Percentiles rank a stretch among this genome's conserved stretches.
These are phyloP conservation scores for Eulemur coronatus DNA, from an alignment of 2,797 vertebrate species.

Conservation along the genomic window DNA sequence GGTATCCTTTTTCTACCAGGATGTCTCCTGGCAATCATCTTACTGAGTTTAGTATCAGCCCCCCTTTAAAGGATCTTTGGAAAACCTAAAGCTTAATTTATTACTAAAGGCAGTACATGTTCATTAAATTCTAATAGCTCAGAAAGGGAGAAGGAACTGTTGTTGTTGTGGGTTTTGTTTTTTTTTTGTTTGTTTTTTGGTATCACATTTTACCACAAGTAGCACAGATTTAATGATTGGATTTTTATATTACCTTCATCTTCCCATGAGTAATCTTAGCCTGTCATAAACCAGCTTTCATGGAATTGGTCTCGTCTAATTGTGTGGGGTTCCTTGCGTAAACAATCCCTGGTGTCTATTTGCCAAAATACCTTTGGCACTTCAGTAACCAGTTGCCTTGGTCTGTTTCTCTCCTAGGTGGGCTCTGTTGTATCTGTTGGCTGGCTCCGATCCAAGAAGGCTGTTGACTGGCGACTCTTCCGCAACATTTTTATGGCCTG, in stretches of 20 bases:
- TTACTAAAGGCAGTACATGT: neutral
- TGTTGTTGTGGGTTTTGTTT: neutral
- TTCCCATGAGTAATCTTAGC: neutral
- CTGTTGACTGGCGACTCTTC: conserved; percentile 96
- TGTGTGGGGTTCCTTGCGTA: neutral
- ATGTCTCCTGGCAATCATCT: neutral
- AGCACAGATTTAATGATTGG: neutral
- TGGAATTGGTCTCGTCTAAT: neutral
- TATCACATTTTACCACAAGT: neutral
- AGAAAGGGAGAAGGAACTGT: neutral
- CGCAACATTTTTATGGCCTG: conserved; percentile 98
- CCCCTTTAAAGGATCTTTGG: neutral
- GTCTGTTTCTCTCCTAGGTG: conserved; percentile 85
- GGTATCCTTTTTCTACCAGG: neutral
- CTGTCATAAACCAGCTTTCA: neutral
- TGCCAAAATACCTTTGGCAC: neutral
- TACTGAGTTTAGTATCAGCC: neutral
- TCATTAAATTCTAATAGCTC: neutral
- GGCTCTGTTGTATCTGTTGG: conserved; percentile 97
- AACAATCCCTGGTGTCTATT: neutral
- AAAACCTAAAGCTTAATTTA: neutral
- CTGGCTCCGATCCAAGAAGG: conserved; percentile 96
- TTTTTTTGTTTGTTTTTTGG: neutral
- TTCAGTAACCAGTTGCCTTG: neutral
- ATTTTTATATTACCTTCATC: neutral